These are phyloP conservation scores for Criorhina ranunculi DNA, from an alignment of 2,888 invertebrate genomes.

Conservation along the genomic window DNA sequence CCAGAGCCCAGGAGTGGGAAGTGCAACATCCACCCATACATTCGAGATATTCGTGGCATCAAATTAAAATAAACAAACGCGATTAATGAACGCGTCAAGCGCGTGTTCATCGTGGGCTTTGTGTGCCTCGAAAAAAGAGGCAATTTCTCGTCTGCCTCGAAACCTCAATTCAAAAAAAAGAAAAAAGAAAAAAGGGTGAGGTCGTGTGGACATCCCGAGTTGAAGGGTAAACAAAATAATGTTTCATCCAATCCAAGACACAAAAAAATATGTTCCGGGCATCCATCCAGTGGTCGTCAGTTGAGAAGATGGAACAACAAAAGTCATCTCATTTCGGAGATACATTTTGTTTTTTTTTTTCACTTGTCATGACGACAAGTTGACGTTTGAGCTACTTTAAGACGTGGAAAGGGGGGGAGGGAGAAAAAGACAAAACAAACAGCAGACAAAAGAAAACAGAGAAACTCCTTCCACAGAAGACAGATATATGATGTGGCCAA, in stretches of 20 bases:
- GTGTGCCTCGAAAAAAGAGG: conserved; percentile 25
- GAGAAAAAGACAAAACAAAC: conserved; percentile 31
- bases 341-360: conserved; percentile 8
- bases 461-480: conserved; percentile 58
- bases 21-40: conserved; percentile 9
- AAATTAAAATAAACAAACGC: conserved; percentile 65
- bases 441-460: conserved; percentile 64
- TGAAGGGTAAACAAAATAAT: conserved; percentile 58
- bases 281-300: conserved; percentile 21
- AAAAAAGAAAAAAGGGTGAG: conserved; percentile 39
- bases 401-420: conserved; percentile 7
- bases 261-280: conserved; percentile 9
- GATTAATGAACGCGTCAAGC: conserved; percentile 47
- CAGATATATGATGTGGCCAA: conserved; percentile 67
- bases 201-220: conserved; percentile 54
- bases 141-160: neutral
- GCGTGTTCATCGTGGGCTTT: conserved; percentile 59
- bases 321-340: conserved; percentile 15
- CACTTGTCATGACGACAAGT: conserved; percentile 66
- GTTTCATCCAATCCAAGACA: conserved; percentile 9
- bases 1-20: conserved; percentile 41
- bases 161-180: conserved; percentile 13
- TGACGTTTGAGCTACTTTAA: conserved; percentile 65
- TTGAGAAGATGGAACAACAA: conserved; percentile 30
- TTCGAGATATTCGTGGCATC: conserved; percentile 8